Percentiles rank a stretch among this genome's conserved stretches.
Conservation (phyloP, 2,797 vertebrate species). For the Crocidura indochinensis region DNA sequence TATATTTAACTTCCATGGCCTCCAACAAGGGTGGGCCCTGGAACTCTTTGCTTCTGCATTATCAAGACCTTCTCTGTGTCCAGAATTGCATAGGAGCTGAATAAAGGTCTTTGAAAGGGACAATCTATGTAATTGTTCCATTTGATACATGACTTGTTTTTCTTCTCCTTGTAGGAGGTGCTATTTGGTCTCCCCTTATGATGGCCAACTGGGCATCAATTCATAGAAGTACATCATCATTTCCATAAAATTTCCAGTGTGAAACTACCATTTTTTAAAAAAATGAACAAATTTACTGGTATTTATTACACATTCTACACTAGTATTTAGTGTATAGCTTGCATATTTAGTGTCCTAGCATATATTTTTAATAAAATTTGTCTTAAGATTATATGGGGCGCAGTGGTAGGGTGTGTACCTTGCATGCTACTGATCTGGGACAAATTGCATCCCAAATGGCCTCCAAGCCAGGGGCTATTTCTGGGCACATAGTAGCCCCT, state of each 20-base stretch:
- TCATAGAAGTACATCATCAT: background rate
- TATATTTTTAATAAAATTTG: constrained; percentile 78
- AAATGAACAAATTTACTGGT: constrained; percentile 43
- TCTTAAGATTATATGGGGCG: background rate
- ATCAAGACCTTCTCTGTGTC: background rate
- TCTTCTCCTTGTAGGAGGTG: background rate
- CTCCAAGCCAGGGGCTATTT: too few species aligned
- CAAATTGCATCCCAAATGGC: too few species aligned
- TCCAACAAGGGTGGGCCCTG: too few species aligned
- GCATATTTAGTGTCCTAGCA: constrained; percentile 52
- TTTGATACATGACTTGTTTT: background rate
- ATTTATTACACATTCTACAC: constrained; percentile 67
- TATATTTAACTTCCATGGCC: too few species aligned
- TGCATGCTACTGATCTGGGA: too few species aligned
- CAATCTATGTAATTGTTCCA: constrained; percentile 33
- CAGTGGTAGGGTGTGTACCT: too few species aligned
- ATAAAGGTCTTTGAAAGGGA: constrained; percentile 15
- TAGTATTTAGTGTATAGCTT: constrained; percentile 68
- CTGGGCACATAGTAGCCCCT: too few species aligned
- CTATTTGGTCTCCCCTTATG: background rate
- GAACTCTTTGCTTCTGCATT: background rate
- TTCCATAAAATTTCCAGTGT: background rate
- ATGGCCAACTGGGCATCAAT: background rate
- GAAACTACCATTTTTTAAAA: constrained; percentile 68
- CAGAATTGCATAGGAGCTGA: background rate